Base-by-base conservation (phyloP, 1,140 invertebrate genomes). In the Tetragonula clypearis region DNA sequence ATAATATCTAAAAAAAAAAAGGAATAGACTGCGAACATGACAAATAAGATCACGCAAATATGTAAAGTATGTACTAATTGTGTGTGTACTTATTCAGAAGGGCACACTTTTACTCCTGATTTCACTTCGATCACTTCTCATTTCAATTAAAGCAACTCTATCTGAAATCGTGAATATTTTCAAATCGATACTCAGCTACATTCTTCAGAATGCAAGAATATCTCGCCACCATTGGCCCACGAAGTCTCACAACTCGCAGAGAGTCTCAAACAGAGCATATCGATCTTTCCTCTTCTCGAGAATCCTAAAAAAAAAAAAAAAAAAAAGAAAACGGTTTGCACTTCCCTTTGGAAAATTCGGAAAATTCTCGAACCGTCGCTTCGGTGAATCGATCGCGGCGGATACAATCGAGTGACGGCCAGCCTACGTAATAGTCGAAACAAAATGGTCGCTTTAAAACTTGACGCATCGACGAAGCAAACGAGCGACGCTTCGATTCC, bases 361-460 rank as follows among this genome's bases (percentile, higher is more conserved):
- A 30, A 68, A 68, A 68, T 35, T 35, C 26, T 19, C 66, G 26
- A 68, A 68, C 30, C 26, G 30, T 35, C 17, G 23, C 26, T 17
- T 35, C 17, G 23, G 21, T 62, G 66, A 30, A 68, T 35, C 66
- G 66, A 68, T 68, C 66, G 66, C 15, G 19, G 30, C 8, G 19
- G 26, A 30, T 21, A 19, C 30, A 68, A 68, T 68, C 66, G 66
- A 68, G 17, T 12, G 14, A 17, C 66, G 8, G 30, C 26, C 6
- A 30, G 30, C 14, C 66, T n/a, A 23, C 15, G 30, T 35, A 68
- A 68, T 68, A 26, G 66, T 2, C 5, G 66, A 35, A 68, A 35
- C 23, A 73, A 53, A 73, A 41, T 73, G 49, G 72, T 53, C 49
- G 41, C 23, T 53, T 73, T 73, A 73, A 73, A 73, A 49, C 35